Conservation (phyloP, 2,888 invertebrate species). For the Cephus pygmeus region DNA sequence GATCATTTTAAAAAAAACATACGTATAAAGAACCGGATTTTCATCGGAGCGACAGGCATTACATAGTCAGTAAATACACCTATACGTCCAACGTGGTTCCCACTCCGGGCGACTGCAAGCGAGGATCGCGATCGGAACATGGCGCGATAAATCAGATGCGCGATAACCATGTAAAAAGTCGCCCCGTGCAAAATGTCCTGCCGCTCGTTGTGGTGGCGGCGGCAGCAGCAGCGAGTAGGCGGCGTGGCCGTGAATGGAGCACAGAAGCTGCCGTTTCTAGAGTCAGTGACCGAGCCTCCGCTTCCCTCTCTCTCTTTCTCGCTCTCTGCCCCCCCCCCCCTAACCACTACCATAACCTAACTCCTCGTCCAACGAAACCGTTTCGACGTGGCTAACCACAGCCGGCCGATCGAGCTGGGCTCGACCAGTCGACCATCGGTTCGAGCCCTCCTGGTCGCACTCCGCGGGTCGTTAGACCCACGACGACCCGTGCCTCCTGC, state of each 20-base stretch:
- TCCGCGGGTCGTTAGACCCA: not conserved
- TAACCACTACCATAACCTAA: not conserved
- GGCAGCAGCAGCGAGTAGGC: constrained; percentile 43
- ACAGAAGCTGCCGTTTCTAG: constrained; percentile 53
- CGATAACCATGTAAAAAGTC: constrained; percentile 34
- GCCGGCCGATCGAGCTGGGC: not conserved
- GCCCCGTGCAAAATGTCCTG: constrained; percentile 25
- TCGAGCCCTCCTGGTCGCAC: not conserved
- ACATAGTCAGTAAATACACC: not conserved
- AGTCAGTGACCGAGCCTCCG: constrained; percentile 66
- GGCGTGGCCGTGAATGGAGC: constrained; percentile 56
- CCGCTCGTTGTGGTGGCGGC: constrained; percentile 24
- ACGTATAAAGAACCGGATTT: not conserved
- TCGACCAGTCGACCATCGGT: not conserved
- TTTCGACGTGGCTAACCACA: not conserved
- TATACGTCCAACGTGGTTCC: not conserved
- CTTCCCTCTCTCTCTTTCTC: constrained; percentile 35
- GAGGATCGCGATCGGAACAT: constrained; percentile 24
- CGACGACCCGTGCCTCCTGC: not conserved
- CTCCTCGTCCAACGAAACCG: not conserved
- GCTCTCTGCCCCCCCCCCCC: constrained; percentile 26
- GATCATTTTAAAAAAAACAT: not conserved
- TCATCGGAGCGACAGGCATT: not conserved
- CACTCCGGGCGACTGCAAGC: not conserved
- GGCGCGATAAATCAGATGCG: constrained; percentile 29